Conservation (phyloP, 2,797 vertebrate species). For the Hipposideros larvatus region DNA sequence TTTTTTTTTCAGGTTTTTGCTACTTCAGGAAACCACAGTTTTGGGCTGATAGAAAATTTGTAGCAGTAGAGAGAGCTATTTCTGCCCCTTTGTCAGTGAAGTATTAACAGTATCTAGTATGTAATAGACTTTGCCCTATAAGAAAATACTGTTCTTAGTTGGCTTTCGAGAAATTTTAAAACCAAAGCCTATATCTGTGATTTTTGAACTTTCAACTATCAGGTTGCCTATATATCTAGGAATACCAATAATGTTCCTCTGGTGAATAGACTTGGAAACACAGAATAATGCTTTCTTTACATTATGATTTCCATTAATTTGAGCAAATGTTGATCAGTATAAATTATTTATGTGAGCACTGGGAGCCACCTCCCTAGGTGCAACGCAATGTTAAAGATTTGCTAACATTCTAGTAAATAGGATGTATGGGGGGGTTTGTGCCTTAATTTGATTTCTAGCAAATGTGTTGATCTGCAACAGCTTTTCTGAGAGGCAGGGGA, state of each 20-base stretch:
- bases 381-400: slow-evolving; percentile 57
- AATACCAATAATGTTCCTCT: neutral
- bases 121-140: slow-evolving; percentile 30
- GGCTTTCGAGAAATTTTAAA: neutral
- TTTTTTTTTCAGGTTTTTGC: slow-evolving; percentile 37
- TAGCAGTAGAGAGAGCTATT: neutral
- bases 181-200: neutral
- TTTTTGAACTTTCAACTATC: slow-evolving; percentile 29
- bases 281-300: neutral
- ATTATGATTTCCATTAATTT: slow-evolving; percentile 65
- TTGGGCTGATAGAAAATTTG: slow-evolving; percentile 23
- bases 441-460: slow-evolving; percentile 42
- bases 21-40: slow-evolving; percentile 57
- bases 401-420: neutral
- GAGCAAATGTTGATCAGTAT: slow-evolving; percentile 63
- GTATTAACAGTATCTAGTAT: neutral
- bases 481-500: neutral
- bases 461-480: neutral
- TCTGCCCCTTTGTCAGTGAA: slow-evolving; percentile 11
- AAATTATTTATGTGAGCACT: slow-evolving; percentile 67
- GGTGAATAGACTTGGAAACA: neutral
- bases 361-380: neutral
- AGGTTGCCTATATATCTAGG: neutral
- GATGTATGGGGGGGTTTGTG: neutral
- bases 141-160: slow-evolving; percentile 28